A percentile compares a stretch with the other conserved stretches of the same genome.
phyloP scores from a whole-genome alignment of 1,140 invertebrate species.

The Drosophila sucinea region DNA sequence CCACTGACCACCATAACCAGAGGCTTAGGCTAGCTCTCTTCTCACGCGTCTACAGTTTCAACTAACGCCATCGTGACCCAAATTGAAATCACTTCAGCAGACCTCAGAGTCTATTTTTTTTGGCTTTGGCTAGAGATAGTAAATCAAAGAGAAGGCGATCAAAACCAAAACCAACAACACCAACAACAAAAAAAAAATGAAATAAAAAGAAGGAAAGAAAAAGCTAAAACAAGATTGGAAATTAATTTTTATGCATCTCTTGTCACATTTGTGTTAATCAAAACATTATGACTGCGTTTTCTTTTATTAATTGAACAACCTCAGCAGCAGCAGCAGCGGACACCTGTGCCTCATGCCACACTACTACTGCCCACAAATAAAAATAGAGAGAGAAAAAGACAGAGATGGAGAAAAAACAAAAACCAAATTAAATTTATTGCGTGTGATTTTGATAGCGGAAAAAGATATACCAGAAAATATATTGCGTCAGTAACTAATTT shows the following conservation, averaged over 20 bases:
- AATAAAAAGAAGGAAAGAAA: conserved; percentile 4
- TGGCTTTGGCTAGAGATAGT: conserved; percentile 19
- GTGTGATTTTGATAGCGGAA: conserved; percentile 78
- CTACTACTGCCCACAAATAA: conserved; percentile 3
- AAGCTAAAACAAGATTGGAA: conserved; percentile 59
- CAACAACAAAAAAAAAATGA: too few species aligned
- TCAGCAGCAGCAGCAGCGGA: conserved; percentile 31
- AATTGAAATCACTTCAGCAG: conserved; percentile 52
- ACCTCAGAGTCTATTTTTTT: conserved; percentile 9
- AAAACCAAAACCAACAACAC: too few species aligned
- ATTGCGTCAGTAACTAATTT: conserved; percentile 81
- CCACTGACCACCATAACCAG: conserved; percentile 14
- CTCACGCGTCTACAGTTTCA: conserved; percentile 72
- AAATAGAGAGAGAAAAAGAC: background rate
- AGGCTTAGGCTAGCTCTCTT: conserved; percentile 45
- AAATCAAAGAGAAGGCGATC: conserved; percentile 16
- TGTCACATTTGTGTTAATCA: conserved; percentile 80
- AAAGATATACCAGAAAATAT: conserved; percentile 66
- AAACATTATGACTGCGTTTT: conserved; percentile 80
- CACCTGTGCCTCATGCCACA: conserved; percentile 17
- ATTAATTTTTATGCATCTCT: conserved; percentile 77
- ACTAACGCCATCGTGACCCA: conserved; percentile 63
- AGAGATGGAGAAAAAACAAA: background rate
- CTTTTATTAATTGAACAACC: conserved; percentile 77
- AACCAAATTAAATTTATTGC: conserved; percentile 75